Conservation (phyloP, 2,888 invertebrate species). For the Ophioninae sp. region DNA sequence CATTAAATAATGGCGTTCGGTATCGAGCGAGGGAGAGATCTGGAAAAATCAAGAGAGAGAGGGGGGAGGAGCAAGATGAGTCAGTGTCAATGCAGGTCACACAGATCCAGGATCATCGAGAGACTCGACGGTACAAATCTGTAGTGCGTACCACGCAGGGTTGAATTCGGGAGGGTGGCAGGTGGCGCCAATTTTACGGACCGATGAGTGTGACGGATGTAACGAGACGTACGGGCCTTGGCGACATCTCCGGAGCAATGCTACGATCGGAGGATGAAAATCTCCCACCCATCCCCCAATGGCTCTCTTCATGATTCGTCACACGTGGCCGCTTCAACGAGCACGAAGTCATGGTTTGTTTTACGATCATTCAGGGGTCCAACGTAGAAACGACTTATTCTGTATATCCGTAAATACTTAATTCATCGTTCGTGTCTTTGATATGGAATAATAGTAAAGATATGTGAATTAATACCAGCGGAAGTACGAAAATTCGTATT, state of each 20-base stretch:
- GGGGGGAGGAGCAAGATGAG: conserved; percentile 51
- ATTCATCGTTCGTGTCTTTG: conserved; percentile 13
- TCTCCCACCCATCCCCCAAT: conserved; percentile 5
- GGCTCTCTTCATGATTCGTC: conserved; percentile 63
- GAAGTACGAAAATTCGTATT: too few relatives aligned
- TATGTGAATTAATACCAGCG: too few relatives aligned
- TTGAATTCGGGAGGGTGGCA: conserved; percentile 76
- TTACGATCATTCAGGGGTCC: conserved; percentile 73
- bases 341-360: conserved; percentile 79
- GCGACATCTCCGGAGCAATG: conserved; percentile 45
- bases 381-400: conserved; percentile 24
- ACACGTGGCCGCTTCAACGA: conserved; percentile 75
- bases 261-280: conserved; percentile 35
- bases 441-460: too few relatives aligned
- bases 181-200: conserved; percentile 81
- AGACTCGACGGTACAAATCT: conserved; percentile 38
- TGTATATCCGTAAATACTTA: conserved; percentile 30
- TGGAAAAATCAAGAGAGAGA: background rate
- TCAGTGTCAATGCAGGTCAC: conserved; percentile 54
- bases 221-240: conserved; percentile 71
- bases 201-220: conserved; percentile 80
- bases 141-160: conserved; percentile 37
- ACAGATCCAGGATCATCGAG: conserved; percentile 42
- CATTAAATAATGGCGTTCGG: conserved; percentile 73
- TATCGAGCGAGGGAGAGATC: background rate